A percentile compares a stretch with the other conserved stretches of the same genome.
Conservation (phyloP, 1,140 invertebrate genomes). For the Wasmannia auropunctata region DNA sequence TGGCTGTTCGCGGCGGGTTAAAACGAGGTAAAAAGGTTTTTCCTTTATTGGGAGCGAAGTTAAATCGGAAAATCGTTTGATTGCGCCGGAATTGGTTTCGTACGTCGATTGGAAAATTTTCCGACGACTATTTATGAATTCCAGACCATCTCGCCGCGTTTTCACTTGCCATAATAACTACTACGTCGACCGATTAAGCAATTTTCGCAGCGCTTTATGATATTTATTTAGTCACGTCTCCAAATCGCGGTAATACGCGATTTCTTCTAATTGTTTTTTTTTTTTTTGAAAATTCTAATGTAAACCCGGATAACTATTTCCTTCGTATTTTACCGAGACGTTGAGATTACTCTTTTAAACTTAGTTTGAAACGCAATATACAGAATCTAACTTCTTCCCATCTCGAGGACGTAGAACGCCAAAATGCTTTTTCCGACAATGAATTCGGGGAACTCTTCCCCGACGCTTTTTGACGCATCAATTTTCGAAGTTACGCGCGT, state of each 20-base stretch:
- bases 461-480: conserved; percentile 43
- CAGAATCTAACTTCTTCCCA: conserved; percentile 1
- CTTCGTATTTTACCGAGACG: neutral
- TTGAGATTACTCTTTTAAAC: neutral
- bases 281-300: neutral
- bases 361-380: neutral
- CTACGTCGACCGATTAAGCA: neutral
- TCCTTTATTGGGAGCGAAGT: conserved; percentile 20
- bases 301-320: neutral
- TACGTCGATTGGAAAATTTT: conserved; percentile 5
- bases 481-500: conserved; percentile 53
- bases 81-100: neutral
- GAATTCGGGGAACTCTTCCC: conserved; percentile 9
- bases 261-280: neutral
- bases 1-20: neutral
- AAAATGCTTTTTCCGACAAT: conserved; percentile 39
- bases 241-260: neutral
- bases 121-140: conserved; percentile 21
- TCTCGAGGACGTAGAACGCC: neutral
- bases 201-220: neutral
- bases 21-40: conserved; percentile 25
- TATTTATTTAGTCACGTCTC: neutral
- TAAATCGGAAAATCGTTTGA: conserved; percentile 24
- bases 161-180: neutral
- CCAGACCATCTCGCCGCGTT: neutral